These are phyloP conservation scores for Cotesia chilonis DNA, from an alignment of 1,140 invertebrate genomes.

Conservation along the genomic window DNA sequence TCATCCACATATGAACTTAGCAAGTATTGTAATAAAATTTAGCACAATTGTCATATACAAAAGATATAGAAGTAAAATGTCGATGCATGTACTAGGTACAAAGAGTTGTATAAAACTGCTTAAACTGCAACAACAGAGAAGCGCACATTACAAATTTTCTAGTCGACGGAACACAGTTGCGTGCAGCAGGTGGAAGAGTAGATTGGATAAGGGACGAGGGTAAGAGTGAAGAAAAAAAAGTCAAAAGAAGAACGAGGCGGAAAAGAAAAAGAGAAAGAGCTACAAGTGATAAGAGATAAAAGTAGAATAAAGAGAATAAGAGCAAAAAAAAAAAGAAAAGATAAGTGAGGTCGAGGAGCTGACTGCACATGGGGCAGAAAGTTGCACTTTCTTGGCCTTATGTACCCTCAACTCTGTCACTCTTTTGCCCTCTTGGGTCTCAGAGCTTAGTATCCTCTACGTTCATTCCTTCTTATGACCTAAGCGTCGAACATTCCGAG, in stretches of 20 bases:
- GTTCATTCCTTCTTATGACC: slow-evolving; percentile 15
- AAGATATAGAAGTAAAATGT: slow-evolving; percentile 3
- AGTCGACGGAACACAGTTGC: slow-evolving; percentile 38
- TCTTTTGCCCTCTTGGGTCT: slow-evolving; percentile 26
- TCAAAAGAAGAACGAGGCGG: slow-evolving; percentile 33
- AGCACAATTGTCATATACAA: too few species aligned
- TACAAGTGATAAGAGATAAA: slow-evolving; percentile 26
- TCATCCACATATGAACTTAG: too few species aligned
- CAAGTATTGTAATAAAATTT: too few species aligned
- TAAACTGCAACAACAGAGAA: slow-evolving; percentile 38
- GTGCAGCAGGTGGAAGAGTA: slow-evolving; percentile 49
- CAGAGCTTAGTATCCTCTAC: slow-evolving; percentile 10
- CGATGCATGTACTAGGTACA: slow-evolving; percentile 21
- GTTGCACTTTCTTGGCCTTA: slow-evolving; percentile 30
- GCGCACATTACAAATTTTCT: slow-evolving; percentile 44
- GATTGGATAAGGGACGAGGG: slow-evolving; percentile 47
- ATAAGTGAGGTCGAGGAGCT: slow-evolving; percentile 45
- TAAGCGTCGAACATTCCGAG: slow-evolving; percentile 21
- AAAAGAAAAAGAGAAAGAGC: neutral
- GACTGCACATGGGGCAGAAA: slow-evolving; percentile 39
- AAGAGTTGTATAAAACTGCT: slow-evolving; percentile 31
- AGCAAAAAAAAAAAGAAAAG: slow-evolving; percentile 39
- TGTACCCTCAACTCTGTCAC: slow-evolving; percentile 22
- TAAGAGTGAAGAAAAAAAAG: slow-evolving; percentile 14
- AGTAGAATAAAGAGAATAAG: slow-evolving; percentile 11